Percentiles rank a stretch among this genome's conserved stretches.
These are phyloP conservation scores for Glaucomys volans DNA, from an alignment of 2,113 vertebrate species.

Conservation along the genomic window DNA sequence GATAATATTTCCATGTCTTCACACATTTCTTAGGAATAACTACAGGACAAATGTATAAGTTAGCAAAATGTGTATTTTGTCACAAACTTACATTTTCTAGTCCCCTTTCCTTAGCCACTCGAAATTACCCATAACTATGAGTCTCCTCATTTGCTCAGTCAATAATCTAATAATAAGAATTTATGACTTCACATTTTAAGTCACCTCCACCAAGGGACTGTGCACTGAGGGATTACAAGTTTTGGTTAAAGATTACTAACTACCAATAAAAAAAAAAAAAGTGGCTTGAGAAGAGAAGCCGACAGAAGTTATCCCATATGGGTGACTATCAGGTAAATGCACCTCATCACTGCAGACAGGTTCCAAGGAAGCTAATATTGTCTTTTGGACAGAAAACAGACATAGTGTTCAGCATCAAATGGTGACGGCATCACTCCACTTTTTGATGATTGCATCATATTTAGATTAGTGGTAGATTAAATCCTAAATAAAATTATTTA, in stretches of 20 bases:
- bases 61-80: neutral
- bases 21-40: neutral
- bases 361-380: neutral
- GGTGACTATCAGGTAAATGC: neutral
- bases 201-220: neutral
- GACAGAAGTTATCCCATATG: neutral
- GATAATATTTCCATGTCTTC: neutral
- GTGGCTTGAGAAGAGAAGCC: neutral
- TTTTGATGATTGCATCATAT: neutral
- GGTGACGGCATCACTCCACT: neutral
- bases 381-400: neutral
- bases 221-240: neutral
- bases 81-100: neutral
- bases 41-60: neutral
- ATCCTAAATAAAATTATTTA: neutral
- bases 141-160: neutral
- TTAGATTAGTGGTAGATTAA: neutral
- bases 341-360: rapidly evolving
- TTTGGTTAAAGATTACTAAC: neutral
- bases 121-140: neutral
- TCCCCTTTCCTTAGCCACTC: neutral
- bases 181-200: neutral
- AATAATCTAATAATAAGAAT: neutral
- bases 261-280: neutral
- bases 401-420: neutral